Evolutionary conservation across 2,888 invertebrate genomes (phyloP).

Genomic region (Melinaea menophilus): DNA sequence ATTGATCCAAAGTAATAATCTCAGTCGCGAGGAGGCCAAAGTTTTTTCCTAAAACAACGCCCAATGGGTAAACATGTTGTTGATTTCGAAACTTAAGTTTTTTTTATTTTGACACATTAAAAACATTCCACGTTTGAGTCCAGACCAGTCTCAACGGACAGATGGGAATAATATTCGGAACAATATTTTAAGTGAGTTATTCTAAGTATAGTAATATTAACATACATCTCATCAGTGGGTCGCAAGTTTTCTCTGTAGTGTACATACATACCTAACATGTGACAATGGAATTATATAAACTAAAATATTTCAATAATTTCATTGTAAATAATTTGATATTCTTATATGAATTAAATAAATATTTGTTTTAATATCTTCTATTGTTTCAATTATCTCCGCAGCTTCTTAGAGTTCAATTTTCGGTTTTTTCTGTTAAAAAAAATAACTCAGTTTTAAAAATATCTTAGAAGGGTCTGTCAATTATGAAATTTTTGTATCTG

Average conservation of each 20-base stretch:
- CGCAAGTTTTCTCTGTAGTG: slow-evolving; percentile 78
- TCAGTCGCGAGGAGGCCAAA: slow-evolving; percentile 1
- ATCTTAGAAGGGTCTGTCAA: no score
- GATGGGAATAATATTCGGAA: slow-evolving; percentile 63
- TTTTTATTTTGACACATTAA: slow-evolving; percentile 45
- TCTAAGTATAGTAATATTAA: slow-evolving; percentile 69
- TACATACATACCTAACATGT: slow-evolving; percentile 57
- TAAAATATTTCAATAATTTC: slow-evolving; percentile 67
- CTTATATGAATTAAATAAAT: slow-evolving; percentile 75
- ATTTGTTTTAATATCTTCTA: slow-evolving; percentile 72
- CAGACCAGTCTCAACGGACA: slow-evolving; percentile 37
- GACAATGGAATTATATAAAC: slow-evolving; percentile 72
- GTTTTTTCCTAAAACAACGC: neutral
- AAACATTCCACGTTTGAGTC: slow-evolving; percentile 68
- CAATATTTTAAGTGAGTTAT: slow-evolving; percentile 64
- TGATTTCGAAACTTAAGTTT: slow-evolving; percentile 27
- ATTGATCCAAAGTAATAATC: slow-evolving; percentile 11
- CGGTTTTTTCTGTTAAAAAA: slow-evolving; percentile 37
- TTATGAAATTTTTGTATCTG: no score
- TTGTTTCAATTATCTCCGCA: slow-evolving; percentile 40
- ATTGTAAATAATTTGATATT: slow-evolving; percentile 77
- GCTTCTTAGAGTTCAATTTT: slow-evolving; percentile 42
- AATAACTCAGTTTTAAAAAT: neutral
- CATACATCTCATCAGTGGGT: slow-evolving; percentile 73
- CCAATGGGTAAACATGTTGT: neutral